Evolutionary conservation across 1,140 invertebrate species (phyloP).

Genomic region (Lutraria rhynchaena): DNA sequence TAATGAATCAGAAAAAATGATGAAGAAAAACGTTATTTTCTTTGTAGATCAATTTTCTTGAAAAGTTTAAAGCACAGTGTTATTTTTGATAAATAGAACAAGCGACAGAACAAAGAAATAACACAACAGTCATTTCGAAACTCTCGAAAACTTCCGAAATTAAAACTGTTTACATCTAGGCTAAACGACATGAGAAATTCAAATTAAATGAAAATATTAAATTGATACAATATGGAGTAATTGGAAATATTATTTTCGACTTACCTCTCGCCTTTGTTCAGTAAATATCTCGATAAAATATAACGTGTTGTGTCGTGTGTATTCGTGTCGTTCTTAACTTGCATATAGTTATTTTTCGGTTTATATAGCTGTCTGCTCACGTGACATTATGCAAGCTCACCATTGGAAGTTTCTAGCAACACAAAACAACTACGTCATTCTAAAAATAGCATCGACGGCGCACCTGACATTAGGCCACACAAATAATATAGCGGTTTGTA

Average conservation of each 20-base stretch:
- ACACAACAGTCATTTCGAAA: too few species aligned
- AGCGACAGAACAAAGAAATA: too few species aligned
- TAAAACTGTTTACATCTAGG: too few species aligned
- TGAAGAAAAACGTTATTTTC: too few species aligned
- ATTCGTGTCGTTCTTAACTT: constrained; percentile 30
- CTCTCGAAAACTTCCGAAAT: too few species aligned
- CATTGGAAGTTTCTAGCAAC: constrained; percentile 30
- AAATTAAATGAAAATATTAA: too few species aligned
- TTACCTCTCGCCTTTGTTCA: constrained; percentile 5
- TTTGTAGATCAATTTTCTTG: too few species aligned
- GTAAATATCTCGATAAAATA: not conserved
- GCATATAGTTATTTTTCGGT: not conserved
- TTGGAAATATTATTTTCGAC: not conserved
- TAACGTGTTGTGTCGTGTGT: constrained; percentile 13
- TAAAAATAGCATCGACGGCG: constrained; percentile 20
- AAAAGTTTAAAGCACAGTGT: too few species aligned
- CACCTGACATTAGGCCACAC: constrained; percentile 32
- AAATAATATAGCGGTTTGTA: not conserved
- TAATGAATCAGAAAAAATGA: too few species aligned
- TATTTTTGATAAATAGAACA: too few species aligned
- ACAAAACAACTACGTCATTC: constrained; percentile 34
- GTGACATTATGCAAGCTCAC: not conserved
- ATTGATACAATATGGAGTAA: not conserved
- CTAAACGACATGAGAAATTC: too few species aligned
- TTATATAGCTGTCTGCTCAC: constrained; percentile 15